Base-by-base conservation (phyloP, 2,888 invertebrate species). In the Rhagonycha fulva region DNA sequence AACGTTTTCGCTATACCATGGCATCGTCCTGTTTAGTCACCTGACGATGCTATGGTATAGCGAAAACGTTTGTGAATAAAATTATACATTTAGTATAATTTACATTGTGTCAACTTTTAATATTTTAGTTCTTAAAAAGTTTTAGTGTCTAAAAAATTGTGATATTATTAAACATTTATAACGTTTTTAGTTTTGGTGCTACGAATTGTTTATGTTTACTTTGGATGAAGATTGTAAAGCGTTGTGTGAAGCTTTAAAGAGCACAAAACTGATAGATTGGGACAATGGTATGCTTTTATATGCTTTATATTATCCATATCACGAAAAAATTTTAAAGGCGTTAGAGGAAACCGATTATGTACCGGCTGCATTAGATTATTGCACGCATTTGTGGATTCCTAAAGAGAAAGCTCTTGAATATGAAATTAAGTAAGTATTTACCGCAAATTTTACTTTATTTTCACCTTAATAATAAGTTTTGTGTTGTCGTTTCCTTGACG, bases 181-280 rank as follows among this genome's bases (percentile, higher is more conserved):
- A 28, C 47, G n/a, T 23, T 74, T 77, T 28, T 60, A 80, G 79
- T 80, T 79, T 76, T 77, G 76, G 74, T 79, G 78, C 62, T 83
- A 81, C 77, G 79, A 82, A 70, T 61, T 84, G 26, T 78, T 84
- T 76, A 63, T 83, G 24, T 87, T 85, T 76, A 83, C 86, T 10
- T 78, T 84, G 26, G 82, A 86, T 23, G 80, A 82, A 30, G 80
- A 77, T 32, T 81, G 82, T 70, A 74, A 80, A 61, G 74, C 67
- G 11, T 78, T 87, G 60, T 76, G 80, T 23, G 80, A 84, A 24
- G 79, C 78, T 12, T 28, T 87, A 26, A 77, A 76, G 24, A 79
- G 82, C 73, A 83, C 86, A 4, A 82, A 82, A 71, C 67, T 76
- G n/a, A 81, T 87, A 26, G 80, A 85, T 68, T 86, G 85, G 84